phyloP scores from a whole-genome alignment of 2,797 vertebrate species.

The Lutjanus campechanus region DNA sequence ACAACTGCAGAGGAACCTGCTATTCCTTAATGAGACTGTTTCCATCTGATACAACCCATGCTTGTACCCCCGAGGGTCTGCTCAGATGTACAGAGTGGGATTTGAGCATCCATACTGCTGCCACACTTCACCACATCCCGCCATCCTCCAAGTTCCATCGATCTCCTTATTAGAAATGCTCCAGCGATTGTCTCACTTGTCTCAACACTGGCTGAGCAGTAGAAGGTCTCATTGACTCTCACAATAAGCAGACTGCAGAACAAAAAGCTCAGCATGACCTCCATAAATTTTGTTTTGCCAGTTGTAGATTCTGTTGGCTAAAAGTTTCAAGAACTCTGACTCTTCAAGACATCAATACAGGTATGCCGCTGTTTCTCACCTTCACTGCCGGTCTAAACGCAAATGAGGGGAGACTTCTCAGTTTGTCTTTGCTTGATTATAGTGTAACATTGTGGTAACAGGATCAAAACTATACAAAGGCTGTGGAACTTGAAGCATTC shows the following conservation, averaged over 20 bases:
- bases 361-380: neutral
- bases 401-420: neutral
- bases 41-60: neutral
- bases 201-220: neutral
- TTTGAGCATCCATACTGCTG: neutral
- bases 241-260: neutral
- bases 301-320: neutral
- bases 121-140: constrained; percentile 16
- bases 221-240: neutral
- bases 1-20: constrained; percentile 3
- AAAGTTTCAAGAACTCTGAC: neutral
- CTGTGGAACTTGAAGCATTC: neutral
- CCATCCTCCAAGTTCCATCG: neutral
- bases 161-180: constrained; percentile 9
- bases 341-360: neutral
- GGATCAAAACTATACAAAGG: constrained; percentile 10
- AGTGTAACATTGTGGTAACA: constrained; percentile 10
- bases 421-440: neutral
- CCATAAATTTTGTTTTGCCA: neutral
- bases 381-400: constrained; percentile 11
- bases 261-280: neutral
- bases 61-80: neutral
- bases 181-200: neutral
- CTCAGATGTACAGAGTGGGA: neutral
- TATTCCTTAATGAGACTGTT: constrained; percentile 10